Conservation (phyloP, 2,888 invertebrate species). For the Mycalesis mineus region DNA sequence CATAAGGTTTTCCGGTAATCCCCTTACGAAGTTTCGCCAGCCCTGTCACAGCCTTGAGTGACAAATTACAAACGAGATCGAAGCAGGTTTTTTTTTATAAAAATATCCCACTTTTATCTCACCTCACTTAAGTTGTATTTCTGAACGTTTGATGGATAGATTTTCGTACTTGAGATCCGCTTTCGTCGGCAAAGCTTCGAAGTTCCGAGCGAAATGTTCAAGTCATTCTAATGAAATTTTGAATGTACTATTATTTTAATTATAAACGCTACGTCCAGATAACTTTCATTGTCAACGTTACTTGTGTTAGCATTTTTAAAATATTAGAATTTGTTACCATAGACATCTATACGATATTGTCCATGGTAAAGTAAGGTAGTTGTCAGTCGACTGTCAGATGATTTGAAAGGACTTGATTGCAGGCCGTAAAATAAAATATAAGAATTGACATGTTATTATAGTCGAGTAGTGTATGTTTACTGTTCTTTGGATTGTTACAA, state of each 20-base stretch:
- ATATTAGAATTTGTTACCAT: no score
- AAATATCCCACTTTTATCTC: conserved; percentile 35
- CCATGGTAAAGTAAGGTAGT: no score
- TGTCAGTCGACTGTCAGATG: no score
- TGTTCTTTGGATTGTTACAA: no score
- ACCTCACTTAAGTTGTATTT: conserved; percentile 31
- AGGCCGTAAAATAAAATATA: no score
- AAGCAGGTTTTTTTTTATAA: conserved; percentile 43
- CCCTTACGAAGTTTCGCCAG: conserved; percentile 51
- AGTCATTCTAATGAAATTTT: conserved; percentile 25
- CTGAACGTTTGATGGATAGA: conserved; percentile 32
- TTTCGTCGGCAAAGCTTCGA: conserved; percentile 24
- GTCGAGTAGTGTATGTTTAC: no score
- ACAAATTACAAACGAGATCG: conserved; percentile 64
- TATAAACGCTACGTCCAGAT: conserved; percentile 11
- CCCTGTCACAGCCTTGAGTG: conserved; percentile 65
- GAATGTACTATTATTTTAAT: conserved; percentile 17
- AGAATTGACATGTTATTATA: no score
- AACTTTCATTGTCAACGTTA: conserved; percentile 8
- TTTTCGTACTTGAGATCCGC: conserved; percentile 28
- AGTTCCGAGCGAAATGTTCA: conserved; percentile 20
- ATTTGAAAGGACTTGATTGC: no score
- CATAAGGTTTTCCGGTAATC: conserved; percentile 66
- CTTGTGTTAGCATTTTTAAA: no score
- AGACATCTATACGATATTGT: no score